These are phyloP conservation scores for Pseudomyrmex gracilis DNA, from an alignment of 1,140 invertebrate genomes.

Conservation along the genomic window DNA sequence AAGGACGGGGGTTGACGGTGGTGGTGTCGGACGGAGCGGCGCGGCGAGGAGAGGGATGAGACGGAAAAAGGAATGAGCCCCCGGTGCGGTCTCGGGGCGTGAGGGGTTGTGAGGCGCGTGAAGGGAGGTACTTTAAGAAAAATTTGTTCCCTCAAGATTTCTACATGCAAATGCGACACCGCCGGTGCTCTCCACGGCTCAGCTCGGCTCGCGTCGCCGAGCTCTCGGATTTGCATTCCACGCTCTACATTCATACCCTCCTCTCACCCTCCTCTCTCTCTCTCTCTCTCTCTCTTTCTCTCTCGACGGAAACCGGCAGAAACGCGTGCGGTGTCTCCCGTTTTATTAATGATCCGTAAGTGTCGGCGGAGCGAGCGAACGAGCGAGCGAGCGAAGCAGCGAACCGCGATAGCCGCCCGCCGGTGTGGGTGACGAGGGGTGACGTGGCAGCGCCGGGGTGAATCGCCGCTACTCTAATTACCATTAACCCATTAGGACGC, in stretches of 20 bases:
- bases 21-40: neutral
- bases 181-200: conserved; percentile 40
- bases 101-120: conserved; percentile 5
- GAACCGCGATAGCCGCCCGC: conserved; percentile 6
- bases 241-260: conserved; percentile 62
- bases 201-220: neutral
- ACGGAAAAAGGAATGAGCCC: neutral
- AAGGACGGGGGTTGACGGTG: conserved; percentile 62
- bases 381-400: conserved; percentile 10
- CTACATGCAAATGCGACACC: conserved; percentile 75
- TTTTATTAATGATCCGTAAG: conserved; percentile 76
- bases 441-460: conserved; percentile 30
- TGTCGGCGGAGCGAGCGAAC: conserved; percentile 55
- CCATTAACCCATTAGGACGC: conserved; percentile 72
- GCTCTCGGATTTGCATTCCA: conserved; percentile 70
- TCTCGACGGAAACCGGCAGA: neutral
- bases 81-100: conserved; percentile 5
- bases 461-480: conserved; percentile 62
- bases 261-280: neutral
- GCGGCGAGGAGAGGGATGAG: neutral
- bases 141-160: conserved; percentile 79
- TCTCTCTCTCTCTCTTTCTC: conserved; percentile 14
- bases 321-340: conserved; percentile 33
- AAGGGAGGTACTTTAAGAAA: conserved; percentile 63
- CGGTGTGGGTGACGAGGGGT: neutral